Evolutionary conservation across 2,888 invertebrate genomes (phyloP).

Genomic region (Julus scanicus): DNA sequence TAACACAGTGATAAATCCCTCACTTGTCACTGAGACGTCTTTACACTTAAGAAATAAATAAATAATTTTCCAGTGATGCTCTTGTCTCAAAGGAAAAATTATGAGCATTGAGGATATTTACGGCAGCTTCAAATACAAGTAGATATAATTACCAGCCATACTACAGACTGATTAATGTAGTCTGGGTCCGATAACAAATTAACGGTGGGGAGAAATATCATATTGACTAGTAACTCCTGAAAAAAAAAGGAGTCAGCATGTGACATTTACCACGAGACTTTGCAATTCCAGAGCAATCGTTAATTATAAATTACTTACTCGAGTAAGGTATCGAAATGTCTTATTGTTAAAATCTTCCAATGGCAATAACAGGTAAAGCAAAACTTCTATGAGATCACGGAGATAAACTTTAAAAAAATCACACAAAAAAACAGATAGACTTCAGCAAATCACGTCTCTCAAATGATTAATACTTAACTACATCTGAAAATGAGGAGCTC

Average conservation of each 20-base stretch:
- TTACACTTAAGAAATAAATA: slow-evolving; percentile 75
- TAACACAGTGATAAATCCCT: slow-evolving; percentile 85
- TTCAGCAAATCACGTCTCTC: background rate
- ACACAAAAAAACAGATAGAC: slow-evolving; percentile 59
- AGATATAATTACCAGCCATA: slow-evolving; percentile 80
- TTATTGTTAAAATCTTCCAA: slow-evolving; percentile 86
- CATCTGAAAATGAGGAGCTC: background rate
- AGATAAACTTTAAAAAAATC: slow-evolving; percentile 73
- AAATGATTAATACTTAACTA: background rate
- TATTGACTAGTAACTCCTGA: slow-evolving; percentile 80
- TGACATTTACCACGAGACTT: background rate
- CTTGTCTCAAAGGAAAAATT: too few species aligned
- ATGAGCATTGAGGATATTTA: too few species aligned
- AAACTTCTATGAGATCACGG: slow-evolving; percentile 81
- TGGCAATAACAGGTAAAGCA: slow-evolving; percentile 84
- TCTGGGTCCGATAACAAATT: slow-evolving; percentile 86
- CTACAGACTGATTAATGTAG: slow-evolving; percentile 88
- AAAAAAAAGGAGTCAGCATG: slow-evolving; percentile 62
- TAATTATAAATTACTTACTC: slow-evolving; percentile 65
- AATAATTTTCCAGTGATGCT: too few species aligned
- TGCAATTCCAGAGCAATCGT: slow-evolving; percentile 50
- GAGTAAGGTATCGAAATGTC: slow-evolving; percentile 77
- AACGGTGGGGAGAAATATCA: slow-evolving; percentile 77
- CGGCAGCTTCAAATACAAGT: background rate
- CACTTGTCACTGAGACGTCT: slow-evolving; percentile 80